Conservation (phyloP, 30 jellyfish, hydroid and myxozoan genomes). For the Hydractinia echinata region DNA sequence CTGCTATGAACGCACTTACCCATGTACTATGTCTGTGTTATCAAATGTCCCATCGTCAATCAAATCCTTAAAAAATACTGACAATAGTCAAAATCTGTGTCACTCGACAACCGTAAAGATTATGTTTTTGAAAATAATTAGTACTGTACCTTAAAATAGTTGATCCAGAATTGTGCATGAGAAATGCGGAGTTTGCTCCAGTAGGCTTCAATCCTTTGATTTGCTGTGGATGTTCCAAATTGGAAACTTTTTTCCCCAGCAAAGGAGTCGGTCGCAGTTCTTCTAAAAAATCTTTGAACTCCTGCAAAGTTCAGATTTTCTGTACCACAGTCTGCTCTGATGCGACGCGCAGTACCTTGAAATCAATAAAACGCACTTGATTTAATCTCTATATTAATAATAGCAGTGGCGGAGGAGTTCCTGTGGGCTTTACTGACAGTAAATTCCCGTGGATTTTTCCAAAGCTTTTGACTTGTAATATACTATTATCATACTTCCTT, state of each 20-base stretch:
- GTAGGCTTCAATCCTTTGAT: constrained; percentile 41
- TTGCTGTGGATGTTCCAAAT: constrained; percentile 29
- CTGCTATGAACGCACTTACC: background rate
- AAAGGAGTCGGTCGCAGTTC: constrained; percentile 5
- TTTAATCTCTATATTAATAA: too few species aligned
- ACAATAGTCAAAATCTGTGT: too few species aligned
- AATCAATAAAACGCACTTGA: too few species aligned
- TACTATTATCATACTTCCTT: too few species aligned
- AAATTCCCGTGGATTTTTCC: too few species aligned
- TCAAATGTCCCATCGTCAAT: background rate
- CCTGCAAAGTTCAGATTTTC: constrained; percentile 39
- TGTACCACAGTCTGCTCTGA: constrained; percentile 6
- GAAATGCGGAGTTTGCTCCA: constrained; percentile 33
- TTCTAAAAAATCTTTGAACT: constrained; percentile 22
- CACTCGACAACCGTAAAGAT: background rate
- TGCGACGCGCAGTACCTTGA: too few species aligned
- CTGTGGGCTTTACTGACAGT: too few species aligned
- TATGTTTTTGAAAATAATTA: background rate
- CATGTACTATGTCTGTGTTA: background rate
- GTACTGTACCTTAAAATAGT: constrained; percentile 23
- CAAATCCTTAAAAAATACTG: background rate
- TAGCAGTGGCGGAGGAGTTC: too few species aligned
- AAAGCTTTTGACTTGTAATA: too few species aligned
- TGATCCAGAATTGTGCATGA: constrained; percentile 30
- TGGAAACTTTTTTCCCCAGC: background rate